Percentiles rank a stretch among this genome's conserved stretches.
Conservation (phyloP, 2,113 vertebrate species). For the Axis porcinus region DNA sequence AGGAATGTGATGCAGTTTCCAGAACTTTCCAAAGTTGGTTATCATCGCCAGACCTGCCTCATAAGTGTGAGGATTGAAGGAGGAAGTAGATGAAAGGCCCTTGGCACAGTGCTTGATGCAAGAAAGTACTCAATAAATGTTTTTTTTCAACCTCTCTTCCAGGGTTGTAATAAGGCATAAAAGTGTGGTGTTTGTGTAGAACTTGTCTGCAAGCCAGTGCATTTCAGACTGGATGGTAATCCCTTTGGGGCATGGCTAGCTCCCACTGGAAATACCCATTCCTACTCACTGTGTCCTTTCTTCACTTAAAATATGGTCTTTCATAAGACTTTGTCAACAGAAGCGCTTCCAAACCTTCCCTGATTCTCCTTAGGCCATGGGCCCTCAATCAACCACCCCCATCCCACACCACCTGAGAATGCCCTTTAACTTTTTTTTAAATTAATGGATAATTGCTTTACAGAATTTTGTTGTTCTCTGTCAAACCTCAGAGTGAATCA, state of each 20-base stretch:
- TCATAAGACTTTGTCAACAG: slow-evolving; percentile 44
- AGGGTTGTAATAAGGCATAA: slow-evolving; percentile 4
- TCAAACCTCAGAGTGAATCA: background rate
- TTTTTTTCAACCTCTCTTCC: slow-evolving; percentile 4
- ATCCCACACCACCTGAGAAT: background rate
- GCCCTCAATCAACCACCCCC: background rate
- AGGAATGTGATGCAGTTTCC: background rate
- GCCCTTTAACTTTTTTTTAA: background rate
- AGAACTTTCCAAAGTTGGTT: background rate
- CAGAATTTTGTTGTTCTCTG: background rate
- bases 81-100: background rate
- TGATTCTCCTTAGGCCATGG: background rate
- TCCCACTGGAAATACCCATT: slow-evolving; percentile 34
- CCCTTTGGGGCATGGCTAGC: slow-evolving; percentile 48
- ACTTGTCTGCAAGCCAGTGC: slow-evolving; percentile 33
- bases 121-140: background rate
- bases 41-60: background rate
- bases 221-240: slow-evolving; percentile 12
- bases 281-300: slow-evolving; percentile 46
- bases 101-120: background rate
- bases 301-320: slow-evolving; percentile 61
- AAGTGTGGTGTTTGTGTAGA: slow-evolving; percentile 49
- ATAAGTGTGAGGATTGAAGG: background rate
- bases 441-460: background rate
- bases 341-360: background rate